Evolutionary conservation across 1,140 invertebrate genomes (phyloP).

Genomic region (Cotesia chilonis): DNA sequence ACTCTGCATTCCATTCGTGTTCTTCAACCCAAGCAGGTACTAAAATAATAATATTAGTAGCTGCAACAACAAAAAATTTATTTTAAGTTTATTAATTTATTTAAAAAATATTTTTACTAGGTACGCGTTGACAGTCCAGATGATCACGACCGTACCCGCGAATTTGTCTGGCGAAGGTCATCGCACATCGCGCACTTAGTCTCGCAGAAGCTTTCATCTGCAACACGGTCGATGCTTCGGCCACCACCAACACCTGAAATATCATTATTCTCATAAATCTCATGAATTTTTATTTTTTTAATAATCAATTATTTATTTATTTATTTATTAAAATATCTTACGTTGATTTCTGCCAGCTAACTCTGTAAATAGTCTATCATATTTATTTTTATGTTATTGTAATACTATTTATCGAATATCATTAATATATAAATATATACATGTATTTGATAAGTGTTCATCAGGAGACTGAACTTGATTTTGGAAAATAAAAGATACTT

Average conservation of each 20-base stretch:
- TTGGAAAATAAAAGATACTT: too few species aligned
- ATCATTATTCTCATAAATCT: not conserved
- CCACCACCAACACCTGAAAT: constrained; percentile 55
- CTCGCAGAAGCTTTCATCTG: constrained; percentile 79
- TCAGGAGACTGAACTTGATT: too few species aligned
- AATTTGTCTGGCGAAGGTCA: constrained; percentile 82
- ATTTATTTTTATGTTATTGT: not conserved
- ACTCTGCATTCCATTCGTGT: constrained; percentile 84
- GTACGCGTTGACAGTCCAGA: constrained; percentile 81
- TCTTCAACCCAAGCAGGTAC: constrained; percentile 84
- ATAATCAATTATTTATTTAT: constrained; percentile 21
- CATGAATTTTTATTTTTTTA: not conserved
- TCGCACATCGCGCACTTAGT: constrained; percentile 83
- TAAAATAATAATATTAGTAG: not conserved
- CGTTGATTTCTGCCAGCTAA: not conserved
- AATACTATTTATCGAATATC: too few species aligned
- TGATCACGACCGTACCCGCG: constrained; percentile 82
- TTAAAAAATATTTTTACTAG: constrained; percentile 62
- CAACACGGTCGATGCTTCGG: constrained; percentile 78
- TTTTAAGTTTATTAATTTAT: not conserved
- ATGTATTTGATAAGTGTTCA: too few species aligned
- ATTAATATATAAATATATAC: too few species aligned
- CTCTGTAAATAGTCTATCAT: not conserved
- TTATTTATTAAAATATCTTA: constrained; percentile 6
- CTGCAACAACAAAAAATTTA: not conserved